Evolutionary conservation across 2,113 vertebrate species (phyloP), one percentile per base, ranked within the genome.

Genomic region (Malurus alboscapulatus): DNA sequence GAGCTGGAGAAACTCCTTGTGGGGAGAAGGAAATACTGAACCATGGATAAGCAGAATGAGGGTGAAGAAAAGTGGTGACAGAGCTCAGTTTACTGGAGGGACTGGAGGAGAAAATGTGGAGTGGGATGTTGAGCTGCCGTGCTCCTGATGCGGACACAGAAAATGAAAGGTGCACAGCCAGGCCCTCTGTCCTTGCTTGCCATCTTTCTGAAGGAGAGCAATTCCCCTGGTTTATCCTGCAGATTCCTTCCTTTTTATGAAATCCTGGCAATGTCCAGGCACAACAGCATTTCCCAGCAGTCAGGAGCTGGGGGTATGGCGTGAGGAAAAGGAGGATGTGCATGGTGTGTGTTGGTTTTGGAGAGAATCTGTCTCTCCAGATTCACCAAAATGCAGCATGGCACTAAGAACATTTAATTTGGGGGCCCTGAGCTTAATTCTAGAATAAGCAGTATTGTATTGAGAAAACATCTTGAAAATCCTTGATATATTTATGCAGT

Each of bases 361-460:
- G 38, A 69, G 19, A 48, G 12, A 26, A 78, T 15, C 25, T 1
- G 1, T 2, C 25, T 22, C 22, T 12, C 38, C 38, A 38, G 36
- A 10, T 53, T 57, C 32, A 19, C 30, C 0, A 0, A 3, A 20
- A 14, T 3, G 9, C 21, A 58, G 65, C 0, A 0, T 25, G 21
- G 26, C 17, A 42, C 34, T n/a, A 36, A 40, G 42, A 76, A 19
- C 3, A 14, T 54, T 4, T 1, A 38, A 25, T 67, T n/a, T 71
- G 30, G 6, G 32, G 4, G 24, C 8, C 5, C 18, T 61, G 57
- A 73, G 3, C 9, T 62, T 44, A 36, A n/a, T 0, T 2, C 3
- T 40, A 25, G 34, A 20, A 15, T 47, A 55, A 59, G 48, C 34
- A 48, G 45, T 32, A 7, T 58, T 79, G 10, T 19, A 29, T 18